Evolutionary conservation across 1,140 invertebrate species (phyloP).

Genomic region (Brachionus asplanchnoidis): DNA sequence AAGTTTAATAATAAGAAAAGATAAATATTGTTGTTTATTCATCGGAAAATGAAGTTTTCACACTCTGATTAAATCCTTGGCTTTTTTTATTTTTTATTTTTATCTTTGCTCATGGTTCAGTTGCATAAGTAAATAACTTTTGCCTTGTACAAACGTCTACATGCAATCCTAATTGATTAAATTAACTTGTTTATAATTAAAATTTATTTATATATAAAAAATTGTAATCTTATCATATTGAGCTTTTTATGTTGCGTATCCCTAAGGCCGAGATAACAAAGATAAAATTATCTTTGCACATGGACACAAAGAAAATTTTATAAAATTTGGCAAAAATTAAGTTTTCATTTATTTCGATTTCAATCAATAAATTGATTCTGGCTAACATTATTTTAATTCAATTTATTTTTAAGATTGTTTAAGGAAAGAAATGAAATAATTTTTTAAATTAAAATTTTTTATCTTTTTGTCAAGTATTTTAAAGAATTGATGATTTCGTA

Average conservation of each 20-base stretch:
- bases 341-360: too few species aligned
- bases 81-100: background rate
- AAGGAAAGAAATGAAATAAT: too few species aligned
- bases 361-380: too few species aligned
- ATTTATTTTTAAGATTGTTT: too few species aligned
- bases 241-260: background rate
- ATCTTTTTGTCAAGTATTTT: too few species aligned
- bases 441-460: too few species aligned
- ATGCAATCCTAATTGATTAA: background rate
- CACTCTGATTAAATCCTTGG: constrained; percentile 21
- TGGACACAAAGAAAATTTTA: background rate
- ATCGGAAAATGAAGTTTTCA: background rate
- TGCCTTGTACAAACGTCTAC: background rate
- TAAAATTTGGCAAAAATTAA: too few species aligned
- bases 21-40: constrained; percentile 14
- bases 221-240: background rate
- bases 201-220: background rate
- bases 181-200: background rate
- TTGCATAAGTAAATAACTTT: background rate
- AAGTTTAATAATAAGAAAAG: constrained; percentile 5
- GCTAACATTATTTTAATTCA: too few species aligned
- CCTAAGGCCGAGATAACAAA: background rate
- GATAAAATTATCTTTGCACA: background rate
- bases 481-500: too few species aligned
- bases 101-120: background rate